Percentiles rank a stretch among this genome's conserved stretches.
Evolutionary conservation across 2,797 vertebrate species (phyloP).

Genomic region (Tapirus indicus): DNA sequence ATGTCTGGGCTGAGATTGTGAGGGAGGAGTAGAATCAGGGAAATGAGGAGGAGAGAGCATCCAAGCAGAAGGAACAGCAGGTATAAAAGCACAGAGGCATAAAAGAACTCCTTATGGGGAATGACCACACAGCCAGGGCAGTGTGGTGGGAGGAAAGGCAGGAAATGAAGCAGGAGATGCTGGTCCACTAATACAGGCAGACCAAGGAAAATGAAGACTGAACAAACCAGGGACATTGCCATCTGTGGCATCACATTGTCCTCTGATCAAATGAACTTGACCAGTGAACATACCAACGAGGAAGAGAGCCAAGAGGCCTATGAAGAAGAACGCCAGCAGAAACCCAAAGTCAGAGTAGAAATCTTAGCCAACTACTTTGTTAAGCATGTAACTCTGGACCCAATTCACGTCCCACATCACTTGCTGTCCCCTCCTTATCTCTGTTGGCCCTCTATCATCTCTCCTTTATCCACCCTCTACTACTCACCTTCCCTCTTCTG

Average conservation of each 20-base stretch:
- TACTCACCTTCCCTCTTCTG: neutral
- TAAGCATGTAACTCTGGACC: neutral
- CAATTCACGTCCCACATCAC: neutral
- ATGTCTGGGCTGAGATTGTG: neutral
- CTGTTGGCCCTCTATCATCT: neutral
- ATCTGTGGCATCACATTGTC: neutral
- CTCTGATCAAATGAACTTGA: neutral
- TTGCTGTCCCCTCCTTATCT: neutral
- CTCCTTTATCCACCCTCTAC: neutral
- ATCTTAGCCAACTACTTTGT: neutral
- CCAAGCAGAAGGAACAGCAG: neutral
- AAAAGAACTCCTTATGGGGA: neutral
- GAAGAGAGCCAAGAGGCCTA: neutral
- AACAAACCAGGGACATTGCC: neutral
- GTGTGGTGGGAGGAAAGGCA: neutral
- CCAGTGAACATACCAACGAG: neutral
- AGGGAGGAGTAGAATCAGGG: neutral
- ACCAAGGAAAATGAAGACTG: neutral
- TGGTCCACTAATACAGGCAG: neutral
- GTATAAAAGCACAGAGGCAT: neutral
- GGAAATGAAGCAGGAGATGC: neutral
- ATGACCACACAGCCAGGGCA: accelerated
- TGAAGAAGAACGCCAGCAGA: neutral
- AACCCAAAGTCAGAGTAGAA: neutral
- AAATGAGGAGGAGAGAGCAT: neutral